phyloP scores from a whole-genome alignment of 2,113 vertebrate genomes.

The Heterotis niloticus region DNA sequence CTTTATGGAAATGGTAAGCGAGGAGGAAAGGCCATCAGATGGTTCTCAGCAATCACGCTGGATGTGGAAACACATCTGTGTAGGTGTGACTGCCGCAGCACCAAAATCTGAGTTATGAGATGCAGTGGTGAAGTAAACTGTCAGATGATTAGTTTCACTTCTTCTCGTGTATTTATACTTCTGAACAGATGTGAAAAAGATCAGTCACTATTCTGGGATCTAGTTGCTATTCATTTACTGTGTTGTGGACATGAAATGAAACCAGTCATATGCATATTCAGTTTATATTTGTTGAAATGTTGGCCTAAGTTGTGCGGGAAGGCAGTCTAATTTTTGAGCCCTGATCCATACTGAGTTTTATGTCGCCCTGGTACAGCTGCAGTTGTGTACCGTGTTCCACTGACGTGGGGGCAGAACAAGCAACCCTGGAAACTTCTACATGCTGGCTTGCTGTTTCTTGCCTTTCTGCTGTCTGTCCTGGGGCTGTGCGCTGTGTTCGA shows the following conservation, averaged over 20 bases:
- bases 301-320: neutral
- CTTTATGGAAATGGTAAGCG: constrained; percentile 80
- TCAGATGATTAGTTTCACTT: constrained; percentile 3
- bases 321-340: neutral
- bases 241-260: too few relatives aligned
- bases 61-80: neutral
- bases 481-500: constrained; percentile 80
- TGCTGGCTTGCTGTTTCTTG: constrained; percentile 59
- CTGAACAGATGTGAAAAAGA: constrained; percentile 1
- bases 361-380: constrained; percentile 56
- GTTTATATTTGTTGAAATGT: neutral
- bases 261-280: too few relatives aligned
- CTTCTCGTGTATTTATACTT: neutral
- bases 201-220: neutral
- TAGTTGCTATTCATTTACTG: too few relatives aligned
- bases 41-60: neutral
- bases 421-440: constrained; percentile 85
- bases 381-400: constrained; percentile 79
- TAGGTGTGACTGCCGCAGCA: neutral
- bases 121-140: neutral
- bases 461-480: constrained; percentile 63
- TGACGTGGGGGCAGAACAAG: constrained; percentile 72
- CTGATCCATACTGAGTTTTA: neutral
- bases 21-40: neutral
- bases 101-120: neutral